phyloP scores from a whole-genome alignment of 2,888 invertebrate species.

The Parascotia fuliginaria region DNA sequence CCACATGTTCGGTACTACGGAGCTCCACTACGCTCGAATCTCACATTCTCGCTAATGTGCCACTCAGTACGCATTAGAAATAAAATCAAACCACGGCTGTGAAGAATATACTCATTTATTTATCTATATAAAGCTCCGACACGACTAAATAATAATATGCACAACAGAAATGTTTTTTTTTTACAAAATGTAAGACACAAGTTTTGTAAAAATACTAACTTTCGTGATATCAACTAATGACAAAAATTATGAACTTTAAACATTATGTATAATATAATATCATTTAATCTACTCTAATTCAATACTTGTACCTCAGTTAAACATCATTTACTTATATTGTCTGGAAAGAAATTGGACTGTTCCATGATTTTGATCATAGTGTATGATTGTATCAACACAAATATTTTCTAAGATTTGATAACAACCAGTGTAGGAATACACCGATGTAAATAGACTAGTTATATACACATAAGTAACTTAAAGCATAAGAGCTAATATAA shows the following conservation, averaged over 20 bases:
- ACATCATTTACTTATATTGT: slow-evolving; percentile 66
- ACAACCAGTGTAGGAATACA: slow-evolving; percentile 54
- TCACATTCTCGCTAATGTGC: slow-evolving; percentile 35
- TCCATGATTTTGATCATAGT: slow-evolving; percentile 47
- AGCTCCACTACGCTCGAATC: slow-evolving; percentile 27
- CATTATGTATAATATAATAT: slow-evolving; percentile 50
- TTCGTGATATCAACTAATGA: slow-evolving; percentile 45
- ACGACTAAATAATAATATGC: slow-evolving; percentile 62
- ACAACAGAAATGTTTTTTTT: slow-evolving; percentile 55
- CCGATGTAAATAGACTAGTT: slow-evolving; percentile 57
- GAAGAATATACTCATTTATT: slow-evolving; percentile 81
- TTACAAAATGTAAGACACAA: slow-evolving; percentile 40
- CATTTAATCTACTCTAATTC: slow-evolving; percentile 54
- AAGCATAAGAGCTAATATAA: slow-evolving; percentile 17
- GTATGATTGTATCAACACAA: slow-evolving; percentile 56
- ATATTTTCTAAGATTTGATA: slow-evolving; percentile 38
- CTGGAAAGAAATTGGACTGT: slow-evolving; percentile 51
- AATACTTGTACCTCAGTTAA: slow-evolving; percentile 68
- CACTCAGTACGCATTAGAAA: slow-evolving; percentile 56
- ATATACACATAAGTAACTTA: slow-evolving; percentile 55
- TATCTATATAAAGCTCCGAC: slow-evolving; percentile 67
- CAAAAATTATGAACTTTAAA: slow-evolving; percentile 48
- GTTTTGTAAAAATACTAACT: slow-evolving; percentile 36
- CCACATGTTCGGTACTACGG: slow-evolving; percentile 37
- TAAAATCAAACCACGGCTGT: slow-evolving; percentile 78